phyloP scores from a whole-genome alignment of 2,888 invertebrate species.

The Drosophila cognata region DNA sequence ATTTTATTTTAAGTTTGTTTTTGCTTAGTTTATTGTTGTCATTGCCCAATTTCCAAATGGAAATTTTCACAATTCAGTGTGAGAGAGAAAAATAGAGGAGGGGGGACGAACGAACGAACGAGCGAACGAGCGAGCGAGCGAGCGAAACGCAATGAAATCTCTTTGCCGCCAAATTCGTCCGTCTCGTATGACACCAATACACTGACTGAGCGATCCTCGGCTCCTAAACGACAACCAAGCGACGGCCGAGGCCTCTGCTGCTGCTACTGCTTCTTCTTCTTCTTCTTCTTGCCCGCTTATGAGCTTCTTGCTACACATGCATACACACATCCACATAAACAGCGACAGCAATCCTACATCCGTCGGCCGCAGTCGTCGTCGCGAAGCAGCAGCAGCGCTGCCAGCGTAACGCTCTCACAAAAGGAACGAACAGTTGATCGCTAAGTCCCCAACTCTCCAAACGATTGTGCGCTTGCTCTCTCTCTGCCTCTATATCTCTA shows the following conservation, averaged over 20 bases:
- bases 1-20: conserved; percentile 58
- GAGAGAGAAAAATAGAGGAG: conserved; percentile 45
- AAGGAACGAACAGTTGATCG: conserved; percentile 64
- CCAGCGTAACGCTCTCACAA: conserved; percentile 57
- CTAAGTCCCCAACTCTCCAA: conserved; percentile 71
- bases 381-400: conserved; percentile 40
- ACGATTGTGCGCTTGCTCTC: conserved; percentile 32
- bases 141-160: conserved; percentile 59
- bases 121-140: conserved; percentile 58
- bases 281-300: conserved; percentile 64
- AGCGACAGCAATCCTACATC: conserved; percentile 69
- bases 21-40: conserved; percentile 36
- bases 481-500: conserved; percentile 35
- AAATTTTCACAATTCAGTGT: conserved; percentile 71
- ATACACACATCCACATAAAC: conserved; percentile 23
- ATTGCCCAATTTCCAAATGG: conserved; percentile 68
- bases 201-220: conserved; percentile 80
- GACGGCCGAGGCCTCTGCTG: conserved; percentile 61
- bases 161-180: conserved; percentile 76
- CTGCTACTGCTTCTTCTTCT: conserved; percentile 43
- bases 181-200: conserved; percentile 79
- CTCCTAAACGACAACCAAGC: conserved; percentile 69
- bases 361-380: conserved; percentile 60
- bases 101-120: conserved; percentile 54
- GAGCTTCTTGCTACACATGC: conserved; percentile 58